A percentile compares a stretch with the other conserved stretches of the same genome.
Evolutionary conservation across 2,113 vertebrate genomes (phyloP).

Genomic region (Spilogale gracilis): DNA sequence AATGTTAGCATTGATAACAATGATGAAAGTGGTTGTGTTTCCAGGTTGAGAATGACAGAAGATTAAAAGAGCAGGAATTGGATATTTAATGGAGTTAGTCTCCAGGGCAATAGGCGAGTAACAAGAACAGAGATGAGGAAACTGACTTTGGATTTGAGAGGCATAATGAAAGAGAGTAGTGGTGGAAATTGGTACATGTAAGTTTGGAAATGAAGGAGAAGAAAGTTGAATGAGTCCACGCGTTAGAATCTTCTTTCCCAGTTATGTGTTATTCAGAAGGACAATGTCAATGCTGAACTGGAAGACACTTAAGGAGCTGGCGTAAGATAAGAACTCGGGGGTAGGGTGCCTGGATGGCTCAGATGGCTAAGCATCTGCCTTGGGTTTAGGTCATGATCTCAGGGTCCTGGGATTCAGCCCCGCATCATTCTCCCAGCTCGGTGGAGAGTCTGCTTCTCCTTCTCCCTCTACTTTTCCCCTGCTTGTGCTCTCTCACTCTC

Average conservation of each 20-base stretch:
- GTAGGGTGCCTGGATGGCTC: neutral
- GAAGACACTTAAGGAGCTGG: too few relatives aligned
- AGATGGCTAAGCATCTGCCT: neutral
- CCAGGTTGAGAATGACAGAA: neutral
- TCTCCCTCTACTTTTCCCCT: neutral
- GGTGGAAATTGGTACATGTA: accelerated
- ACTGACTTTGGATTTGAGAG: neutral
- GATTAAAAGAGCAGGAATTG: neutral
- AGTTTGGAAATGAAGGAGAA: neutral
- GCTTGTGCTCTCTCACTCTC: neutral
- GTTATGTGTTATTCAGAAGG: too few relatives aligned
- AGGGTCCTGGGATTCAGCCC: neutral
- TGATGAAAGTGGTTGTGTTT: neutral
- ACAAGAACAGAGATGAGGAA: neutral
- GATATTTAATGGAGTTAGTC: neutral
- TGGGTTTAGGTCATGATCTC: neutral
- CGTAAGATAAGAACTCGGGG: neutral
- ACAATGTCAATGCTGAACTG: neutral
- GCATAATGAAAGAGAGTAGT: neutral
- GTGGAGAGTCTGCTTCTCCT: neutral
- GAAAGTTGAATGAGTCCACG: neutral
- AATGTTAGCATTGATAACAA: neutral
- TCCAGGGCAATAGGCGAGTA: neutral
- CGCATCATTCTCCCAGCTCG: neutral
- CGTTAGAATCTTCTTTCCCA: neutral